Evolutionary conservation across 2,113 vertebrate species (phyloP).

Genomic region (Festucalex cinctus): DNA sequence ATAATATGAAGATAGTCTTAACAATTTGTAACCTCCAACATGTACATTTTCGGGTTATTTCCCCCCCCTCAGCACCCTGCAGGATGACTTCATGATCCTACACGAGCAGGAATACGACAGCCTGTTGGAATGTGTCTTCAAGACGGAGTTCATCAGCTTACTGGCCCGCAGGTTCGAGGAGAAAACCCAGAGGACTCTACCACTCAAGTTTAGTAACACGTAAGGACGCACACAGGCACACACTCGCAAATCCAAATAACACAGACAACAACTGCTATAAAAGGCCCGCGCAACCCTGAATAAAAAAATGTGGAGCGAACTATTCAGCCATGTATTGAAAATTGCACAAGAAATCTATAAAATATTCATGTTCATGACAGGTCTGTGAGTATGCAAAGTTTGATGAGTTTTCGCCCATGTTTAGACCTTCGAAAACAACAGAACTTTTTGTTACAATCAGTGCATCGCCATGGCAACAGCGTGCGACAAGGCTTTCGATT

Average conservation of each 20-base stretch:
- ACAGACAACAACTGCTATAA: too few species aligned
- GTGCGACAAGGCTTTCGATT: too few species aligned
- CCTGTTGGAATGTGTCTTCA: slow-evolving; percentile 91
- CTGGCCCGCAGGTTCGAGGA: slow-evolving; percentile 89
- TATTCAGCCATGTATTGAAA: too few species aligned
- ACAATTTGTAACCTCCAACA: neutral
- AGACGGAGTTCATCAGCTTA: slow-evolving; percentile 94
- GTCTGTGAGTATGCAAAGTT: too few species aligned
- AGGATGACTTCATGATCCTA: slow-evolving; percentile 90
- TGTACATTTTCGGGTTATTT: neutral
- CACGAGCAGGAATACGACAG: slow-evolving; percentile 97
- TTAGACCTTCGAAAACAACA: too few species aligned
- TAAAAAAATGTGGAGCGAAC: too few species aligned
- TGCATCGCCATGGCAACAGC: too few species aligned
- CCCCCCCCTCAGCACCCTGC: slow-evolving; percentile 77
- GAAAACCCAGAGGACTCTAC: slow-evolving; percentile 89
- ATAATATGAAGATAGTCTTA: neutral
- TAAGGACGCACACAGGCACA: slow-evolving; percentile 67
- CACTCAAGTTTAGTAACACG: slow-evolving; percentile 93
- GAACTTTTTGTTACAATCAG: too few species aligned
- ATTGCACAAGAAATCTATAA: too few species aligned
- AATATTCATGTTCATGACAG: too few species aligned
- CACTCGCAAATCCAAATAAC: neutral
- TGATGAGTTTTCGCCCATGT: too few species aligned
- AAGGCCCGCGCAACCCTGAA: too few species aligned